Conservation (phyloP, 2,797 vertebrate species). For the Emys orbicularis region DNA sequence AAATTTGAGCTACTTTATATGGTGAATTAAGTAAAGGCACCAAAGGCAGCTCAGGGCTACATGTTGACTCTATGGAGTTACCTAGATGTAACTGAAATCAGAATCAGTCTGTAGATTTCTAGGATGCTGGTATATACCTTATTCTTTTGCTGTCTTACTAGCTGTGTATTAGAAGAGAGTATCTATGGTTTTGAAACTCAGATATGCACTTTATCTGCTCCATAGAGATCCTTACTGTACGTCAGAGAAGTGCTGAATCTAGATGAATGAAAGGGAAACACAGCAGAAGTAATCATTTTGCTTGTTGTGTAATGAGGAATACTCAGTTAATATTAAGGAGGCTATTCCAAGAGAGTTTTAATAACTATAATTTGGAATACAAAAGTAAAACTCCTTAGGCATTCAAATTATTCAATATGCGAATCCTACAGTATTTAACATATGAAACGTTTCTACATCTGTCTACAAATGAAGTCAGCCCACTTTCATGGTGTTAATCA, state of each 20-base stretch:
- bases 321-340: slow-evolving; percentile 44
- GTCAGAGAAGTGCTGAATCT: slow-evolving; percentile 8
- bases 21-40: slow-evolving; percentile 30
- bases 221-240: neutral
- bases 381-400: slow-evolving; percentile 36
- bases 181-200: neutral
- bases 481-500: slow-evolving; percentile 51
- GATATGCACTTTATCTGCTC: neutral
- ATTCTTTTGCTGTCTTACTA: neutral
- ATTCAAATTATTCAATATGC: slow-evolving; percentile 39
- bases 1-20: neutral
- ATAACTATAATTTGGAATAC: slow-evolving; percentile 56
- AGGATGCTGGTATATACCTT: neutral
- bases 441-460: slow-evolving; percentile 51
- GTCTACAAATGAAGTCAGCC: slow-evolving; percentile 36
- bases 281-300: slow-evolving; percentile 21
- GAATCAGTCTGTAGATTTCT: neutral
- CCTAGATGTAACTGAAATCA: neutral
- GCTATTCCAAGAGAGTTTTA: slow-evolving; percentile 45
- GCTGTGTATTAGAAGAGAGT: neutral
- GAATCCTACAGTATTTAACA: slow-evolving; percentile 32
- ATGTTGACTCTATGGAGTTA: neutral
- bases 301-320: slow-evolving; percentile 49
- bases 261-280: slow-evolving; percentile 29
- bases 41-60: neutral